Conservation (phyloP, 2,888 invertebrate genomes). For the Tipula lateralis region DNA sequence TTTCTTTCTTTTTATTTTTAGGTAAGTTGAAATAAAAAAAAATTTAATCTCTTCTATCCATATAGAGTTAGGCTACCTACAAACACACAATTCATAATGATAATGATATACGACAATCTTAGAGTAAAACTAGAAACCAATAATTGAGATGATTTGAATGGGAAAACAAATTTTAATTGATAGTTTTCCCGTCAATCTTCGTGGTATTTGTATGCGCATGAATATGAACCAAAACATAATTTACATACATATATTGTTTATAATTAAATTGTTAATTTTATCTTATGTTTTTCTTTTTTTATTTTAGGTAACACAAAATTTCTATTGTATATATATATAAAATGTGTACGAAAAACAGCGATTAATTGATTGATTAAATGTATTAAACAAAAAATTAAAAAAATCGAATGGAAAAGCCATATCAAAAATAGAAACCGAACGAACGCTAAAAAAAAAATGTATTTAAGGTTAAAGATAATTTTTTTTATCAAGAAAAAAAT, state of each 20-base stretch:
- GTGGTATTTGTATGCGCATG: neutral
- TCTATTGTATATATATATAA: neutral
- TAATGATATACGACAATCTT: neutral
- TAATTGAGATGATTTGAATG: neutral
- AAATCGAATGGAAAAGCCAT: neutral
- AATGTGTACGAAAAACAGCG: neutral
- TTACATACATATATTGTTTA: neutral
- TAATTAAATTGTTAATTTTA: neutral
- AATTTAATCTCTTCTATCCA: conserved; percentile 24
- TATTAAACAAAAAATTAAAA: conserved; percentile 19
- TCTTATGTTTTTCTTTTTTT: neutral
- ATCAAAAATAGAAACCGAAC: neutral
- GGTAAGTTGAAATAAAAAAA: neutral
- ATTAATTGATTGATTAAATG: conserved; percentile 9
- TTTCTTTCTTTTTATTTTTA: conserved; percentile 19
- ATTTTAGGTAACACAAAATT: conserved; percentile 11
- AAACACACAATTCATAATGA: neutral
- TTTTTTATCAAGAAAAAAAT: conserved; percentile 7
- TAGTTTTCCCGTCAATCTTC: neutral
- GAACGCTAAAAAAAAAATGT: neutral
- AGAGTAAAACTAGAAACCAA: neutral
- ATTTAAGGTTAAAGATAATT: conserved; percentile 7
- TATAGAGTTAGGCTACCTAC: neutral
- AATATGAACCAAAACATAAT: neutral
- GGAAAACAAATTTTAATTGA: neutral